Evolutionary conservation across 2,888 invertebrate species (phyloP).

Genomic region (Pollenia amentaria): DNA sequence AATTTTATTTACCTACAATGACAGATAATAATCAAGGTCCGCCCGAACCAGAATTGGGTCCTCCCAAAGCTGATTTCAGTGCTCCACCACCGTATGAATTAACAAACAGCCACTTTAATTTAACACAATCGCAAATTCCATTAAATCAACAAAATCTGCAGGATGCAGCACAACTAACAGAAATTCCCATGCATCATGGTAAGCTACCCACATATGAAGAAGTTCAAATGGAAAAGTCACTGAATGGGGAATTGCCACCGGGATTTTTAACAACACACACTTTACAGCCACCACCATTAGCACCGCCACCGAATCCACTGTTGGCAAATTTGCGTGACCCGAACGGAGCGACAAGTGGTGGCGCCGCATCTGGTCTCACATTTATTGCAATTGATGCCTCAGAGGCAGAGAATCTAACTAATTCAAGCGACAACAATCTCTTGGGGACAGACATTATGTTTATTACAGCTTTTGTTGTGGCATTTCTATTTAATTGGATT

Average conservation of each 20-base stretch:
- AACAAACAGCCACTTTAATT: conserved; percentile 73
- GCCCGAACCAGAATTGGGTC: conserved; percentile 87
- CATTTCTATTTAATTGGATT: conserved; percentile 97
- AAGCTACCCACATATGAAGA: conserved; percentile 96
- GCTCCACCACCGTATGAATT: conserved; percentile 96
- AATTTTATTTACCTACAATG: conserved; percentile 57
- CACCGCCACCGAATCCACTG: conserved; percentile 80
- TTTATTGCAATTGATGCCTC: conserved; percentile 91
- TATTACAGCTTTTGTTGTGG: conserved; percentile 96
- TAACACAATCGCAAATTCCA: conserved; percentile 59
- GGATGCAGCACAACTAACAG: conserved; percentile 56
- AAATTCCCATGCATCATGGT: conserved; percentile 85
- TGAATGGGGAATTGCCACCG: conserved; percentile 88
- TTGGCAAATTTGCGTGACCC: conserved; percentile 80
- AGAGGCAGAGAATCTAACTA: conserved; percentile 90
- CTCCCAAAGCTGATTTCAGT: conserved; percentile 93
- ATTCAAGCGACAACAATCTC: conserved; percentile 90
- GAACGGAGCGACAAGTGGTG: conserved; percentile 21
- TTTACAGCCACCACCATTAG: conserved; percentile 80
- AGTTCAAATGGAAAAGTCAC: conserved; percentile 93
- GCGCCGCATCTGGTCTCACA: conserved; percentile 86
- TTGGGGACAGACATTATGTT: conserved; percentile 97
- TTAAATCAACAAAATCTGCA: conserved; percentile 66
- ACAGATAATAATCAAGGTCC: conserved; percentile 72
- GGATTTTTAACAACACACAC: conserved; percentile 81